phyloP scores from a whole-genome alignment of 2,797 vertebrate genomes.

The Typhlichthys eigenmanni region DNA sequence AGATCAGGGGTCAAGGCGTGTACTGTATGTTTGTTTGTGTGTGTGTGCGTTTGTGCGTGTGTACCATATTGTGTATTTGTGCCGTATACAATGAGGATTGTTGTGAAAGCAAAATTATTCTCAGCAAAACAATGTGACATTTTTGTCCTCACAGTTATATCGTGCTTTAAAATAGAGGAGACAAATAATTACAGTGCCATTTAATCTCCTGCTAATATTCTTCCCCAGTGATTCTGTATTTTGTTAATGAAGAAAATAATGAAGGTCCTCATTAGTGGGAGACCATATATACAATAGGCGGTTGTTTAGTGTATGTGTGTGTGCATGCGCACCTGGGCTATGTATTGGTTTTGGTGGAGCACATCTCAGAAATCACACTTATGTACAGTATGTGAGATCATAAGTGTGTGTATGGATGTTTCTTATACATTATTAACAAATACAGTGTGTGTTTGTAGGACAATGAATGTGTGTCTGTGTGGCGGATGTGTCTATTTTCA shows the following conservation, averaged over 20 bases:
- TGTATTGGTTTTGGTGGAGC: background rate
- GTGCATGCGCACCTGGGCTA: background rate
- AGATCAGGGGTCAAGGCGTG: background rate
- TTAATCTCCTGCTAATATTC: background rate
- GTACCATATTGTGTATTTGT: background rate
- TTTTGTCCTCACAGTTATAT: no score
- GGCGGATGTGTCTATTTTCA: conserved; percentile 48
- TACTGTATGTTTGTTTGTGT: background rate
- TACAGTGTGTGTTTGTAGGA: background rate
- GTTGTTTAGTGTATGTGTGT: background rate
- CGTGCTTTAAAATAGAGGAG: background rate
- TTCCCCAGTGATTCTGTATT: background rate
- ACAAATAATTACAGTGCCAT: background rate
- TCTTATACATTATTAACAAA: background rate
- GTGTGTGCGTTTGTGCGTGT: conserved; percentile 8
- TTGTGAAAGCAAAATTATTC: no score
- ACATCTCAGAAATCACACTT: no score
- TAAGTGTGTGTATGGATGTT: conserved; percentile 17
- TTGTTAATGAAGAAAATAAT: background rate
- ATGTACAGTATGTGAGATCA: no score
- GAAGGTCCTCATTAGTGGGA: background rate
- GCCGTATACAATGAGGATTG: no score
- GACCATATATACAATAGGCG: background rate
- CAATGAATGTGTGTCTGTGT: conserved; percentile 32
- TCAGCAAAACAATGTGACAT: no score